Evolutionary conservation across 1,140 invertebrate species (phyloP).

Genomic region (Orussus abietinus): DNA sequence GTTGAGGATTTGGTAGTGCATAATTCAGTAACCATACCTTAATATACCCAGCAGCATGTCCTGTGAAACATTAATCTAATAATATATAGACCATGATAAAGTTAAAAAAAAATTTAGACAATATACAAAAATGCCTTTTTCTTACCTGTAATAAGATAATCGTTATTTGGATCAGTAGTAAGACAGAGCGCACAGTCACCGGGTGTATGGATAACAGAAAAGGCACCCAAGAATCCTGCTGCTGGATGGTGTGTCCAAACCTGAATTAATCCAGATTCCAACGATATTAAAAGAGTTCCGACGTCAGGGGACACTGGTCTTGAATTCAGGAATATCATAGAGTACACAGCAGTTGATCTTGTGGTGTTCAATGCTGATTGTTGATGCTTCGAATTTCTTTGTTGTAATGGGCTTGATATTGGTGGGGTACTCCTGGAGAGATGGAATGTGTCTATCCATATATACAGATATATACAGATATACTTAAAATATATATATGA

Average conservation of each 20-base stretch:
- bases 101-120: background rate
- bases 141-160: constrained; percentile 63
- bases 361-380: constrained; percentile 23
- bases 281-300: constrained; percentile 61
- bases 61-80: constrained; percentile 28
- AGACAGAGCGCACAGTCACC: constrained; percentile 65
- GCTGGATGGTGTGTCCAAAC: constrained; percentile 69
- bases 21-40: constrained; percentile 71
- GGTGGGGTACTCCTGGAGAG: too few relatives aligned
- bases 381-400: constrained; percentile 16
- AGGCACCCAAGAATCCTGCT: constrained; percentile 61
- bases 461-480: too few relatives aligned
- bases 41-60: constrained; percentile 64
- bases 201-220: constrained; percentile 61
- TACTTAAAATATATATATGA: too few relatives aligned
- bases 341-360: constrained; percentile 50
- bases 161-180: constrained; percentile 61
- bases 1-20: constrained; percentile 25
- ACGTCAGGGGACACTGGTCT: constrained; percentile 50
- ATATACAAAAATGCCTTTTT: constrained; percentile 1
- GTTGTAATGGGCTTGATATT: too few relatives aligned
- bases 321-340: constrained; percentile 56
- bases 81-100: background rate
- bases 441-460: too few relatives aligned
- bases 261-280: constrained; percentile 67